Base-by-base conservation (phyloP, 1,140 invertebrate species). In the Harpegnathos saltator region DNA sequence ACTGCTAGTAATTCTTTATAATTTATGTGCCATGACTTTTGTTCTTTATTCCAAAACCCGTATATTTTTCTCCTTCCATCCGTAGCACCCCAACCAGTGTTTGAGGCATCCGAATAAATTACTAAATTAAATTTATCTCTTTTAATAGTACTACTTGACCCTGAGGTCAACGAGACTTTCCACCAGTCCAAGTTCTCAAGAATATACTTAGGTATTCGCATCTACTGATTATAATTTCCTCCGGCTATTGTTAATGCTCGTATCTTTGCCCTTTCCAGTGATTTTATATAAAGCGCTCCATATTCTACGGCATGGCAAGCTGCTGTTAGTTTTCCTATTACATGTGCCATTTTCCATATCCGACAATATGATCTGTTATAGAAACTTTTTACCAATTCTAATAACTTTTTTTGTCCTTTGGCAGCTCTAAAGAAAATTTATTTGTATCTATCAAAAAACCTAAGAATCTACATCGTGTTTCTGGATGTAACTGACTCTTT, bases 11-110 rank as follows among this genome's bases (percentile, higher is more conserved):
- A 26, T 59, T 84, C 75, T 15, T 72, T 38, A 15, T 56, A 72
- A 50, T 84, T 81, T 4, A 80, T 80, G 48, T 71, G 58, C n/a
- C 38, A 14, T 50, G n/a, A 14, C n/a, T 26, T 33, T 26, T 82
- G 50, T 9, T 17, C 12, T n/a, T 48, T 19, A 44, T 54, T 59
- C 61, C 77, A 82, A 50, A 74, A 78, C 12, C 78, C 83, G 19
- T 84, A 88, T 83, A 33, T 85, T 44, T 9, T 72, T 3, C 75
- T 44, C 22, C 88, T 87, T 90, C 86, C 89, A 89, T 3, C 62
- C 15, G 33, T 89, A 84, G 33, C 84, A 71, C 52, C 38, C 26
- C 12, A 66, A 5, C 52, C 17, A 1, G 15, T 38, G 5, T 11
- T 68, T 15, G 17, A 83, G 11, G 22, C 69, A 71, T 68, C 9